Evolutionary conservation across 2,888 invertebrate genomes (phyloP).

Genomic region (Drosophila limbata): DNA sequence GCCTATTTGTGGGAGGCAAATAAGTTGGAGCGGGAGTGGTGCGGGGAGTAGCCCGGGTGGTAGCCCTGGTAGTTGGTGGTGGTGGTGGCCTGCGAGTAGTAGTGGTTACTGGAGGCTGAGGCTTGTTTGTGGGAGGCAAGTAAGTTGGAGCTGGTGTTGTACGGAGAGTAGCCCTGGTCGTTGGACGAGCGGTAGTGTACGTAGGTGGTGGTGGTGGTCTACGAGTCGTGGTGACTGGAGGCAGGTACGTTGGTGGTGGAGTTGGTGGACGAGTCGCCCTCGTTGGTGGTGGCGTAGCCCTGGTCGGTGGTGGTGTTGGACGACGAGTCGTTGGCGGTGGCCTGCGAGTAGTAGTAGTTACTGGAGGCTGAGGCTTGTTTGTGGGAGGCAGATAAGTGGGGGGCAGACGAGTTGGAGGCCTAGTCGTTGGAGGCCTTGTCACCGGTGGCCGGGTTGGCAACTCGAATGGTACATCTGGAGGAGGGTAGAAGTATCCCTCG

Average conservation of each 20-base stretch:
- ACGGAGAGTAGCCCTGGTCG: constrained; percentile 26
- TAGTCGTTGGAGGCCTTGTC: constrained; percentile 56
- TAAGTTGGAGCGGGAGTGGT: constrained; percentile 40
- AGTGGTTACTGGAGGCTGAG: constrained; percentile 46
- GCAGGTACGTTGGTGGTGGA: constrained; percentile 40
- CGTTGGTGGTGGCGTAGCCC: constrained; percentile 44
- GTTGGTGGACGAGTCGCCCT: constrained; percentile 36
- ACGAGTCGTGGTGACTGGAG: constrained; percentile 27
- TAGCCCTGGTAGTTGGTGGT: constrained; percentile 45
- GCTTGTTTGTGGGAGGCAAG: constrained; percentile 49
- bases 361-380: constrained; percentile 60
- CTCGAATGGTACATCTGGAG: constrained; percentile 78
- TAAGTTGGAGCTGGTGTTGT: constrained; percentile 40
- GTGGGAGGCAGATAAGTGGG: constrained; percentile 59
- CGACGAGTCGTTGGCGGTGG: constrained; percentile 55
- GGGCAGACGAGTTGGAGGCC: constrained; percentile 39
- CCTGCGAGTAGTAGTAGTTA: constrained; percentile 50
- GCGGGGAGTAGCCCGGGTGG: no score
- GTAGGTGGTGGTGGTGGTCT: constrained; percentile 39
- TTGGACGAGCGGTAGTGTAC: constrained; percentile 32
- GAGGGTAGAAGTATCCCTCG: constrained; percentile 80
- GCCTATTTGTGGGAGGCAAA: constrained; percentile 47
- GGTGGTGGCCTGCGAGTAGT: constrained; percentile 29
- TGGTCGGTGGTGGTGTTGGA: constrained; percentile 42
- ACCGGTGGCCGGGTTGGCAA: constrained; percentile 62